These are phyloP conservation scores for Todiramphus chloris DNA, from an alignment of 2,113 vertebrate genomes.

Conservation along the genomic window DNA sequence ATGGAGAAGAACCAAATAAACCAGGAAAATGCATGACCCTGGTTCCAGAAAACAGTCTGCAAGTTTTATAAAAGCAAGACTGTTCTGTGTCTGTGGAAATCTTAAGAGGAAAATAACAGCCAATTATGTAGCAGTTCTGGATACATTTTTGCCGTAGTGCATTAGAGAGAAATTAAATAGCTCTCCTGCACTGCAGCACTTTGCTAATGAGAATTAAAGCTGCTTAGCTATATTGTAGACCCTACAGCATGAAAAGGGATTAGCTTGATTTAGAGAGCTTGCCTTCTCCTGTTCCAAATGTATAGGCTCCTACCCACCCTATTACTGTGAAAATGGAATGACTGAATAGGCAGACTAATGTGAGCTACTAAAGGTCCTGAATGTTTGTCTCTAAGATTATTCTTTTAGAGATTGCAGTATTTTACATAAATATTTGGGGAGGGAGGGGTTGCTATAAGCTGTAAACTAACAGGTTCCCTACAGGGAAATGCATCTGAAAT, in stretches of 20 bases:
- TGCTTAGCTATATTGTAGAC: not conserved
- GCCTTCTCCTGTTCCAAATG: not conserved
- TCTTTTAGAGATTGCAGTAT: not conserved
- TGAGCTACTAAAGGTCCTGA: not conserved
- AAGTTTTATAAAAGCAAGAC: not conserved
- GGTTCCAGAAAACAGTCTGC: not conserved
- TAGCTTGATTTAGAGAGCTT: not conserved
- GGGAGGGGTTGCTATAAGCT: not conserved
- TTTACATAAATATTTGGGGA: not conserved
- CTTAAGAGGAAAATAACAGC: not conserved
- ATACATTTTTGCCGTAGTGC: not conserved
- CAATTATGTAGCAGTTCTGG: not conserved
- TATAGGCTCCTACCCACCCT: not conserved
- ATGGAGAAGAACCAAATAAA: not conserved
- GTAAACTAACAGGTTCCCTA: not conserved
- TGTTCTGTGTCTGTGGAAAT: not conserved
- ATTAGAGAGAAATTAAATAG: not conserved
- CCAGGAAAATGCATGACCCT: not conserved
- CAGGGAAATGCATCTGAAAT: not conserved
- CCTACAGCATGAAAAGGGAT: not conserved
- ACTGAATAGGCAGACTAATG: not conserved
- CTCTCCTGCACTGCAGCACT: not conserved
- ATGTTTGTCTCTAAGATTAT: not conserved
- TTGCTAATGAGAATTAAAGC: not conserved
- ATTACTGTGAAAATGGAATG: not conserved